Base-by-base conservation (phyloP, 1,140 invertebrate genomes). In the Druon quercuslanigerum region DNA sequence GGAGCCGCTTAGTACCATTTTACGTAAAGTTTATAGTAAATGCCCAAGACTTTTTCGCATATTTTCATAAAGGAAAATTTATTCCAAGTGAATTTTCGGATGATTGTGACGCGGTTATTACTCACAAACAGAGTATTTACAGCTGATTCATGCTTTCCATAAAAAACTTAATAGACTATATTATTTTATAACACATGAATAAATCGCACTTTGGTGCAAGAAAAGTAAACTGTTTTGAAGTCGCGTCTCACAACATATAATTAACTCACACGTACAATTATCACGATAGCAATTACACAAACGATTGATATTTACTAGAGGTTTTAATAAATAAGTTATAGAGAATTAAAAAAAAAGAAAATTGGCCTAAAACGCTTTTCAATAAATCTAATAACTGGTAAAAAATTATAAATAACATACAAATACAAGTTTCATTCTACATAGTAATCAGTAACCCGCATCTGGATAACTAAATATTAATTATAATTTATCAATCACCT, bases 151-250 rank as follows among this genome's bases (percentile, higher is more conserved):
- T 16, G 14, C 40, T 6, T 13, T 6, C 4, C 40, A 66, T 16
- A 66, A 54, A 60, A 20, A 66, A 66, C 11, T 66, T 66, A 66
- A 66, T 66, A 16, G 20, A 16, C 51, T 66, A 33, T 66, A 33
- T 66, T 40, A 66, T 16, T 2, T 33, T 40, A 40, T 33, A 66
- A 33, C 25, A 4, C 17, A 17, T 66, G 20, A 66, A 33, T 25
- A 25, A 66, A 20, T 66, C 57, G 25, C 13, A 13, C 40, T 66
- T 66, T 66, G 25, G 25, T 33, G 20, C 12, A 66, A 66, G 12
- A 12, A 60, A 60, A 33, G 52, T 17, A 66, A 66, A 25, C 57
- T 40, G 20, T 66, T 66, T 66, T 66, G 12, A 54, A 54, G 17
- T 16, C 51, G 17, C 51, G 16, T 17, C 16, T 7, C 25, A 16